Base-by-base conservation (phyloP, 1,140 invertebrate species). In the Caerostris darwini region DNA sequence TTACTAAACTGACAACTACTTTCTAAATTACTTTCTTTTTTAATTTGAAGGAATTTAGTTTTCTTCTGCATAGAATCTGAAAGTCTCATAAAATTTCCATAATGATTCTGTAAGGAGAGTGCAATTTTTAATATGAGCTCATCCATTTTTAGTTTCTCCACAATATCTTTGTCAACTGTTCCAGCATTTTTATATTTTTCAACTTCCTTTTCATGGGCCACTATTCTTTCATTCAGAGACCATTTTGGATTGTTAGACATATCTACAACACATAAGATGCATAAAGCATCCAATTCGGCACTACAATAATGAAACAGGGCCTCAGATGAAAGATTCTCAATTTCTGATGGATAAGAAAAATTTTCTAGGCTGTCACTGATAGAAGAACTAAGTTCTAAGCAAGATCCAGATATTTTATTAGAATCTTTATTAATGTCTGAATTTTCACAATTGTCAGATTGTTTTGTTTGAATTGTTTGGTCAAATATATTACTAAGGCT, bases 231-330 rank as follows among this genome's bases (percentile, higher is more conserved):
- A 56, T 34, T 34, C 3, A 94, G 50, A 6, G n/a, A 5, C 58
- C n/a, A n/a, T 14, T 82, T 86, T 54, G 92, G 92, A 67, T 94
- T 82, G 61, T 57, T 89, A 5, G 81, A 85, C 7, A 94, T 8
- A 17, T 94, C 92, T 64, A 89, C 12, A 34, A 94, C 56, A 64
- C 34, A 34, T n/a, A 94, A 81, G 54, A 94, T 64, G 19, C 54
- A 71, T 61, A 94, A 17, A n/a, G 92, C 92, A 58, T 94, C 92
- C 14, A 89, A 3, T 10, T 81, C 86, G 67, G 7, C 7, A 17
- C 4, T 53, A 17, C 53, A 34, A 6, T 71, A 10, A 34, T 10
- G 10, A n/a, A 82, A 82, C 4, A 61, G 17, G 17, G 19, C 83
- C 12, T 85, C 83, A 34, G 83, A 85, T 58, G 57, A 59, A 77